A percentile compares a stretch with the other conserved stretches of the same genome.
phyloP scores from a whole-genome alignment of 2,888 invertebrate species.

The Dioctria rufipes region DNA sequence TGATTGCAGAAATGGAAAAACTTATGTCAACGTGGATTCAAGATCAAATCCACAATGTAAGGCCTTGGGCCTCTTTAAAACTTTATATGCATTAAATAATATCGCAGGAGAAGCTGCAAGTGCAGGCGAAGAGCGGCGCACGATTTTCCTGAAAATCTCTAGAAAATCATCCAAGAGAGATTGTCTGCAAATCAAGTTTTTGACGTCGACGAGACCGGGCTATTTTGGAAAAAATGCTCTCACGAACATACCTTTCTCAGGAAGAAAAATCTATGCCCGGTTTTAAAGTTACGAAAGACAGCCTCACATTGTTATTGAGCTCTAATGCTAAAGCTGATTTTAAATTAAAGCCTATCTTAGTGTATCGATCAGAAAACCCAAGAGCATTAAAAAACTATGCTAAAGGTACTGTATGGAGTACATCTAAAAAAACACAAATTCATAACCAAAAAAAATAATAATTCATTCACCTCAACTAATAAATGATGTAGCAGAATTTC shows the following conservation, averaged over 20 bases:
- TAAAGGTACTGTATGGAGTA: neutral
- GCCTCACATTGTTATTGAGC: conserved; percentile 20
- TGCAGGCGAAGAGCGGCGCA: no score
- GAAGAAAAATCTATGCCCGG: conserved; percentile 25
- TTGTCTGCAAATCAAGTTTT: neutral
- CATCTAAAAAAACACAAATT: no score
- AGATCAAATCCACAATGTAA: no score
- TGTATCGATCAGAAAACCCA: conserved; percentile 4
- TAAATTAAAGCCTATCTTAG: conserved; percentile 6
- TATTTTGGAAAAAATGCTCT: conserved; percentile 17
- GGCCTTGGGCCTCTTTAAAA: no score
- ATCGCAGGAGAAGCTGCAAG: no score
- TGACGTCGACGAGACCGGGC: conserved; percentile 6
- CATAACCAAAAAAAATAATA: no score
- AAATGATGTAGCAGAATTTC: no score
- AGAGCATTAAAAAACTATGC: conserved; percentile 14
- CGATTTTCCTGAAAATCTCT: neutral
- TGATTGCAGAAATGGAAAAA: no score
- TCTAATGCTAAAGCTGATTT: conserved; percentile 18
- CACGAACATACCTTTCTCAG: conserved; percentile 20
- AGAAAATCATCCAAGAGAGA: conserved; percentile 21
- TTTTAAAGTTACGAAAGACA: conserved; percentile 25
- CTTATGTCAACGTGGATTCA: no score
- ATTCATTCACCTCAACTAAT: no score
- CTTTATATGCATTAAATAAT: no score